Conservation (phyloP, 2,797 vertebrate genomes). For the Halcyon leucocephala region DNA sequence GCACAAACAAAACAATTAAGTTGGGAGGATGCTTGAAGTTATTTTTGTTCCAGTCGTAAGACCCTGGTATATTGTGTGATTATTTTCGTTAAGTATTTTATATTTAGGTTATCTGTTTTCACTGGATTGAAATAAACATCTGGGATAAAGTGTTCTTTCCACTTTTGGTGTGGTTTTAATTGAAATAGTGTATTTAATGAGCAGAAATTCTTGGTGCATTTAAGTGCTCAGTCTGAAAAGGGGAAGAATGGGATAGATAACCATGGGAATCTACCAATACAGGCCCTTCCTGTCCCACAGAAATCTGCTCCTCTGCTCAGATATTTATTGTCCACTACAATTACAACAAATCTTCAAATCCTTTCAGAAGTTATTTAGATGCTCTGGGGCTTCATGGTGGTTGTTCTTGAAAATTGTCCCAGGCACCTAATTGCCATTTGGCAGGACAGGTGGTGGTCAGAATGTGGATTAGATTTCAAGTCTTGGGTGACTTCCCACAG, state of each 20-base stretch:
- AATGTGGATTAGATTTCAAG: not conserved
- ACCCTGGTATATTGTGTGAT: not conserved
- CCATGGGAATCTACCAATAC: not conserved
- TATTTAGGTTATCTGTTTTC: not conserved
- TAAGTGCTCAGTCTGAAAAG: not conserved
- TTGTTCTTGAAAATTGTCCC: not conserved
- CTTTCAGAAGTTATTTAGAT: not conserved
- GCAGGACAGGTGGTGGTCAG: not conserved
- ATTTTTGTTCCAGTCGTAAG: not conserved
- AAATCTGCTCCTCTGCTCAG: not conserved
- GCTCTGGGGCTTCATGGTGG: not conserved
- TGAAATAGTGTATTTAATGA: not conserved
- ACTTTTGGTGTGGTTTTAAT: not conserved
- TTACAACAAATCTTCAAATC: constrained; percentile 10
- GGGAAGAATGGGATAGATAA: not conserved
- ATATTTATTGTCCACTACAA: constrained; percentile 3
- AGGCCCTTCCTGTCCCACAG: not conserved
- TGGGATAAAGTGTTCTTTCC: not conserved
- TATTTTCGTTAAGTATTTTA: not conserved
- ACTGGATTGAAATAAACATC: not conserved
- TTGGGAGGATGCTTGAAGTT: not conserved
- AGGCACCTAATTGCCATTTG: constrained; percentile 13
- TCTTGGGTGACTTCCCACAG: not conserved
- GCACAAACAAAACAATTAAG: not conserved
- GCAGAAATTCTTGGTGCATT: not conserved